A percentile compares a stretch with the other conserved stretches of the same genome.
These are phyloP conservation scores for Apis dorsata DNA, from an alignment of 1,140 invertebrate species.

Conservation along the genomic window DNA sequence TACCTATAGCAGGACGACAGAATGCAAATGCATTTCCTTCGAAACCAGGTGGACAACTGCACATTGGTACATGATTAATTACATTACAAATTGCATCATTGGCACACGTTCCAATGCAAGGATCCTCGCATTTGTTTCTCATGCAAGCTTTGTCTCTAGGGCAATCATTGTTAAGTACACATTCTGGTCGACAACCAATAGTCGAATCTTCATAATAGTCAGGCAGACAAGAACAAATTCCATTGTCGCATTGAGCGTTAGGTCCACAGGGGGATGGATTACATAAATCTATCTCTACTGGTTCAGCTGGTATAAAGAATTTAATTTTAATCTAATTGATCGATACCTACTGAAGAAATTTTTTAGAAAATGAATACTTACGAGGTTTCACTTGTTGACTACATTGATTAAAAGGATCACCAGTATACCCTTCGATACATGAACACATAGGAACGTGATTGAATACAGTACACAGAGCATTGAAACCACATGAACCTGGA, in stretches of 20 bases:
- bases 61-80: slow-evolving; percentile 88
- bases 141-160: slow-evolving; percentile 86
- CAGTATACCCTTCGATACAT: slow-evolving; percentile 81
- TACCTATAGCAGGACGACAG: slow-evolving; percentile 79
- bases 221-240: slow-evolving; percentile 83
- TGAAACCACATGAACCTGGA: slow-evolving; percentile 81
- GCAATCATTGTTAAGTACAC: slow-evolving; percentile 87
- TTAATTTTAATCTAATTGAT: no score
- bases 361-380: background rate
- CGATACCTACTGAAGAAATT: background rate
- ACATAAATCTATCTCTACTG: slow-evolving; percentile 80
- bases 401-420: slow-evolving; percentile 78
- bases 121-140: slow-evolving; percentile 85
- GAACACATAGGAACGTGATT: slow-evolving; percentile 82
- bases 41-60: slow-evolving; percentile 84
- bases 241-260: slow-evolving; percentile 83
- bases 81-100: slow-evolving; percentile 86
- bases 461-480: slow-evolving; percentile 80
- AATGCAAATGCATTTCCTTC: slow-evolving; percentile 86
- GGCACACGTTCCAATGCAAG: slow-evolving; percentile 87
- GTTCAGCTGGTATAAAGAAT: background rate
- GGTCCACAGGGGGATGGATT: slow-evolving; percentile 85
- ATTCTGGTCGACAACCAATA: slow-evolving; percentile 83
- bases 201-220: slow-evolving; percentile 86
- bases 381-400: slow-evolving; percentile 24